Evolutionary conservation across 2,113 vertebrate genomes (phyloP).

Genomic region (Neolamprologus fasciatus): DNA sequence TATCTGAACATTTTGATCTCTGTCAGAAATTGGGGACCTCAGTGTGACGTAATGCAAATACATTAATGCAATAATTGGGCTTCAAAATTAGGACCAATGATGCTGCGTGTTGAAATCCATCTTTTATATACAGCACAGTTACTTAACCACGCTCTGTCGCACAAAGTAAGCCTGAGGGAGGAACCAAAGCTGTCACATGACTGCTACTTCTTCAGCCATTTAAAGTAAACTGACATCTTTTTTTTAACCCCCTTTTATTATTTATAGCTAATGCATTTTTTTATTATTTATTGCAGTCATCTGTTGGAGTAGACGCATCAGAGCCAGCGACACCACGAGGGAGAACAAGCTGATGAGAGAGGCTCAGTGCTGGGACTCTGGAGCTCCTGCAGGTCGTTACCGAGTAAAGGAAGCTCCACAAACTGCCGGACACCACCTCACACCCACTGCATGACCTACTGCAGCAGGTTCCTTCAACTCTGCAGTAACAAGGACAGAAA

Average conservation of each 20-base stretch:
- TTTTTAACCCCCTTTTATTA: neutral
- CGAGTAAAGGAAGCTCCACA: neutral
- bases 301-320: neutral
- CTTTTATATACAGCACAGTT: neutral
- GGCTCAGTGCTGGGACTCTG: neutral
- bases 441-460: neutral
- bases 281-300: neutral
- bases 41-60: neutral
- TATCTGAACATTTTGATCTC: neutral
- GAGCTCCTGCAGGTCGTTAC: neutral
- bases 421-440: neutral
- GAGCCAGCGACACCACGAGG: neutral
- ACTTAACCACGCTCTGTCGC: neutral
- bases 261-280: neutral
- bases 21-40: fast-evolving
- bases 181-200: neutral
- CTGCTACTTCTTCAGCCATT: neutral
- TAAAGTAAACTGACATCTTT: neutral
- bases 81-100: neutral
- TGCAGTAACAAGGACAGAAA: neutral
- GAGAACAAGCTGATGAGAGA: neutral
- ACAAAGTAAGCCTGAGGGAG: neutral
- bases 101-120: neutral
- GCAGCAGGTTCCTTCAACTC: neutral
- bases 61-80: fast-evolving